phyloP scores from a whole-genome alignment of 2,113 vertebrate genomes.

The Eudyptes chrysolophus region DNA sequence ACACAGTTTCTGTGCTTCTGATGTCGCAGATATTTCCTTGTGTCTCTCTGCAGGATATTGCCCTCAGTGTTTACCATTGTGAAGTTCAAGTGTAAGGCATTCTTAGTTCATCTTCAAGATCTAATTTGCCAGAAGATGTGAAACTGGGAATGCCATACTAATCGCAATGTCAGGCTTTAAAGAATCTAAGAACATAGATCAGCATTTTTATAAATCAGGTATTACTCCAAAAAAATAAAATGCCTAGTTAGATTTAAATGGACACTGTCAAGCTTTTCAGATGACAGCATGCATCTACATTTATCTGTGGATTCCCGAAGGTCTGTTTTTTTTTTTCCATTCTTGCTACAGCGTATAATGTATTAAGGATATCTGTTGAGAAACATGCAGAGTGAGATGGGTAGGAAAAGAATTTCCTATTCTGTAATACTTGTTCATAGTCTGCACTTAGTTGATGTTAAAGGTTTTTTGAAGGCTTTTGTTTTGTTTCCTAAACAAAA shows the following conservation, averaged over 20 bases:
- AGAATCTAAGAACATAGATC: not conserved
- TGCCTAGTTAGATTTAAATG: not conserved
- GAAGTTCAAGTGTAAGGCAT: constrained; percentile 22
- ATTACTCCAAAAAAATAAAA: not conserved
- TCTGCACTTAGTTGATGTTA: not conserved
- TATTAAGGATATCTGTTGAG: not conserved
- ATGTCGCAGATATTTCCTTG: constrained; percentile 8
- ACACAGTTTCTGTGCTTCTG: constrained; percentile 13
- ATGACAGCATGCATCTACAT: not conserved
- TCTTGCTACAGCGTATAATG: not conserved
- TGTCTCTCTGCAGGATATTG: constrained; percentile 18
- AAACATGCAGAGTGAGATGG: not conserved
- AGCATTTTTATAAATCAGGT: not conserved
- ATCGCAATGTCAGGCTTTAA: not conserved
- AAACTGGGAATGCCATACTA: not conserved
- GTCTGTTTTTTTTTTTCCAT: not conserved
- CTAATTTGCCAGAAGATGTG: not conserved
- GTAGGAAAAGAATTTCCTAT: not conserved
- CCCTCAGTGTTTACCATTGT: not conserved
- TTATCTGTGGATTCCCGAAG: not conserved
- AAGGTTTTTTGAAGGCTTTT: not conserved
- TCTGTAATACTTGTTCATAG: not conserved
- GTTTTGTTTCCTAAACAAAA: not conserved
- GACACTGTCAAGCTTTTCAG: not conserved
- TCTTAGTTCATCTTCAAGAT: not conserved